Conservation (phyloP, 2,888 invertebrate species). For the Brachypterus glaber region DNA sequence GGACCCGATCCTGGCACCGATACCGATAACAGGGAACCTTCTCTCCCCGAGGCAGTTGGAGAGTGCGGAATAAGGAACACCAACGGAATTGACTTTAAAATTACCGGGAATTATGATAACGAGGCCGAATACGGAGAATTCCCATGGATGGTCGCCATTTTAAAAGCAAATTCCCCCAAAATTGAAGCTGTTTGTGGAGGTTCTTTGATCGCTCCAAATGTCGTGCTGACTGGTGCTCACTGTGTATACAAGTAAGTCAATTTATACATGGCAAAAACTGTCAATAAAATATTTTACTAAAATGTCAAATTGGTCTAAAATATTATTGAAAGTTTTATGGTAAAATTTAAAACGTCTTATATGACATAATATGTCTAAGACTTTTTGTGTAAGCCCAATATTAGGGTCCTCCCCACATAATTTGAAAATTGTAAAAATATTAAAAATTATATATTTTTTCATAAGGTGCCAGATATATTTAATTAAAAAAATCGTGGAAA, state of each 20-base stretch:
- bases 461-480: too few relatives aligned
- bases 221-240: conserved; percentile 75
- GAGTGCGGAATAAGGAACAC: conserved; percentile 66
- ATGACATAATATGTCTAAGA: too few relatives aligned
- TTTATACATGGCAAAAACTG: too few relatives aligned
- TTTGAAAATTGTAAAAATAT: too few relatives aligned
- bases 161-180: conserved; percentile 45
- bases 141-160: conserved; percentile 75
- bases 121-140: conserved; percentile 73
- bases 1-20: conserved; percentile 14
- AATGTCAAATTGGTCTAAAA: too few relatives aligned
- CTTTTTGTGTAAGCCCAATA: too few relatives aligned
- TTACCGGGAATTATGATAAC: conserved; percentile 53
- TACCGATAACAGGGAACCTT: conserved; percentile 12
- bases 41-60: conserved; percentile 19
- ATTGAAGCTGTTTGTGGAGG: conserved; percentile 63
- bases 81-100: conserved; percentile 64
- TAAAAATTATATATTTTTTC: too few relatives aligned
- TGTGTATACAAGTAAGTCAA: conserved; percentile 43
- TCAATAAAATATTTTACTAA: too few relatives aligned
- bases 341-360: too few relatives aligned
- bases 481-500: too few relatives aligned
- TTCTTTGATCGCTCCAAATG: conserved; percentile 63
- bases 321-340: too few relatives aligned
- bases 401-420: too few relatives aligned